These are phyloP conservation scores for Rhinatrema bivittatum DNA, from an alignment of 2,797 vertebrate species.

Conservation along the genomic window DNA sequence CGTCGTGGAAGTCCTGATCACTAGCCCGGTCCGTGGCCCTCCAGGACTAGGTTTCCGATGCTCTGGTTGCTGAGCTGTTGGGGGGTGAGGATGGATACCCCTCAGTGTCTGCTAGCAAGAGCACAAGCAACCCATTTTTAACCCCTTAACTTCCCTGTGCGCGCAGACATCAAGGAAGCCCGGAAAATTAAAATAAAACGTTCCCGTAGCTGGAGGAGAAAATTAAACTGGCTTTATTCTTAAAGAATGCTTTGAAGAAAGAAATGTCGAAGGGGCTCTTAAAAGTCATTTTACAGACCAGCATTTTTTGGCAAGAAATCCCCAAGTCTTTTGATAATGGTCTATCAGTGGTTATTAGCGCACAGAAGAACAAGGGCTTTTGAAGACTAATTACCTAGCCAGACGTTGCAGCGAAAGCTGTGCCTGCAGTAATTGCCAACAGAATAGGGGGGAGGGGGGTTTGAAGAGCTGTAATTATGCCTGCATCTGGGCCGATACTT, in stretches of 20 bases:
- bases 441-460: background rate
- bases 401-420: slow-evolving; percentile 12
- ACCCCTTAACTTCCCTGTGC: no score
- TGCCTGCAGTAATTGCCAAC: background rate
- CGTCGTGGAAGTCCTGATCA: no score
- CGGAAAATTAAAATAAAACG: background rate
- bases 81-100: no score
- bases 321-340: slow-evolving; percentile 1
- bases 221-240: background rate
- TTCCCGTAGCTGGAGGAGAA: background rate
- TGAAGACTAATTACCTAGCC: slow-evolving; percentile 26
- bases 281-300: slow-evolving; percentile 13
- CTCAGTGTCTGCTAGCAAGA: no score
- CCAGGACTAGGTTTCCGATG: no score
- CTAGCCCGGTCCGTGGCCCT: no score
- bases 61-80: no score
- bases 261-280: slow-evolving; percentile 1
- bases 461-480: slow-evolving; percentile 20
- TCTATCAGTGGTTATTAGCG: slow-evolving; percentile 1
- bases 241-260: slow-evolving; percentile 5
- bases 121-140: no score
- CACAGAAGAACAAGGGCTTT: slow-evolving; percentile 9
- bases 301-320: slow-evolving; percentile 19
- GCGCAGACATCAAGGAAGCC: background rate
- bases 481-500: slow-evolving; percentile 8